Evolutionary conservation across 2,888 invertebrate genomes (phyloP), one percentile per base, ranked within the genome.

Genomic region (Lathronympha strigana): DNA sequence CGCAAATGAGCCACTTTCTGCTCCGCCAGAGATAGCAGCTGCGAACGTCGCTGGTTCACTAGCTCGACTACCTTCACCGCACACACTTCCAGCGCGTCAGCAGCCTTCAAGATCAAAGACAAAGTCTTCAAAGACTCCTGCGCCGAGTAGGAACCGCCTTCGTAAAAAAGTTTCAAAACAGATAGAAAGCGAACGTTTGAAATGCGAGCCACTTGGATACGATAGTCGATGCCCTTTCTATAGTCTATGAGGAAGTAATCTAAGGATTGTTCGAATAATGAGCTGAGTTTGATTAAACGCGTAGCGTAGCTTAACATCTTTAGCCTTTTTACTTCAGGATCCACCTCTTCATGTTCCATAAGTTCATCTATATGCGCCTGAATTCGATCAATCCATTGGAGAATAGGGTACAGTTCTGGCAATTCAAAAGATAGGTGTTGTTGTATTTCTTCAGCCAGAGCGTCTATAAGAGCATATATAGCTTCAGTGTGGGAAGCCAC

Each of bases 201-300:
- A 38, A 88, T 80, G n/a, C 88, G 79, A 9, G 78, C 87, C 43
- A 81, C 80, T 69, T 90, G 90, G 51, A 88, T 69, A n/a, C 79
- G 73, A 21, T 80, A 69, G 28, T 83, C 78, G 0, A 85, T 55
- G n/a, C 74, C 67, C 23, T 66, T 74, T 63, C 82, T 87, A 67
- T 72, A 81, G 0, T 72, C 68, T 4, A 72, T 75, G 15, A 84
- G 61, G 1, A 77, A 80, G 6, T 45, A 50, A 47, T 81, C 72
- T 21, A 90, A 72, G 13, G 89, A 90, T 3, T 82, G 80, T 50
- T 84, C 82, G 72, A 84, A 90, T 4, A 79, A 69, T 13, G 68
- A 64, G 2, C 80, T 79, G 68, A 87, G 78, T 68, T 81, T 86
- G 1, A 63, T n/a, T 50, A 91, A 71, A 3, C 90, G 84, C 1